Conservation (phyloP, 53 echinoderm and acorn worm species). For the Echinarachnius parma region DNA sequence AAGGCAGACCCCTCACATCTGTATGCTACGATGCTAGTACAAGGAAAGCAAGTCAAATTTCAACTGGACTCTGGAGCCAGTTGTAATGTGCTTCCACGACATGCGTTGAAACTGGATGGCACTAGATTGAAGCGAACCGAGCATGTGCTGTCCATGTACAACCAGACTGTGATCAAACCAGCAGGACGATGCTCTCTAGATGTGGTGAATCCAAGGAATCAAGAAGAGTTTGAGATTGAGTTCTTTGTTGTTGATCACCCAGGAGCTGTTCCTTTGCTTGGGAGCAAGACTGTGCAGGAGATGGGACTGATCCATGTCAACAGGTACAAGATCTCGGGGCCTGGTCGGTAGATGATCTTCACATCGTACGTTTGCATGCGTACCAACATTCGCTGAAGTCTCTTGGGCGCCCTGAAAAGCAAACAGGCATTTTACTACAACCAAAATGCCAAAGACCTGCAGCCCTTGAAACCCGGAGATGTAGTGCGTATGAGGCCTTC, state of each 20-base stretch:
- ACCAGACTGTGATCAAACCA: constrained; percentile 46
- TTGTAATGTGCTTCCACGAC: constrained; percentile 43
- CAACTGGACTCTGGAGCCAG: constrained; percentile 55
- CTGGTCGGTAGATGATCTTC: constrained; percentile 36
- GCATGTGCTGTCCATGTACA: constrained; percentile 34
- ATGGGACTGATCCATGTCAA: too few species aligned
- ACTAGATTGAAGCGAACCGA: background rate
- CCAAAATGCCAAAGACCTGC: too few species aligned
- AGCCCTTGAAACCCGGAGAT: too few species aligned
- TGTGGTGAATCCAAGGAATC: constrained; percentile 31
- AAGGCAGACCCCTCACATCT: too few species aligned
- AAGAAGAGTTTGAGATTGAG: background rate
- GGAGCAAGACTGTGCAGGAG: too few species aligned
- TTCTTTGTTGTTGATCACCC: constrained; percentile 11
- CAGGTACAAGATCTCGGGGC: too few species aligned
- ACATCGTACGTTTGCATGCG: constrained; percentile 43
- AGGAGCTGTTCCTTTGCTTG: too few species aligned
- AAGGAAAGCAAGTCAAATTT: constrained; percentile 44
- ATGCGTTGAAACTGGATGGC: background rate
- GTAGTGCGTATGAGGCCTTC: too few species aligned
- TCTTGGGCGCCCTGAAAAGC: constrained; percentile 52
- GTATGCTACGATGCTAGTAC: constrained; percentile 28
- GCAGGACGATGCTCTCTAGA: constrained; percentile 27
- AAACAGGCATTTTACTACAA: too few species aligned
- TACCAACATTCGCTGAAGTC: constrained; percentile 58